Base-by-base conservation (phyloP, 2,113 vertebrate genomes). In the Pedionomus torquatus region DNA sequence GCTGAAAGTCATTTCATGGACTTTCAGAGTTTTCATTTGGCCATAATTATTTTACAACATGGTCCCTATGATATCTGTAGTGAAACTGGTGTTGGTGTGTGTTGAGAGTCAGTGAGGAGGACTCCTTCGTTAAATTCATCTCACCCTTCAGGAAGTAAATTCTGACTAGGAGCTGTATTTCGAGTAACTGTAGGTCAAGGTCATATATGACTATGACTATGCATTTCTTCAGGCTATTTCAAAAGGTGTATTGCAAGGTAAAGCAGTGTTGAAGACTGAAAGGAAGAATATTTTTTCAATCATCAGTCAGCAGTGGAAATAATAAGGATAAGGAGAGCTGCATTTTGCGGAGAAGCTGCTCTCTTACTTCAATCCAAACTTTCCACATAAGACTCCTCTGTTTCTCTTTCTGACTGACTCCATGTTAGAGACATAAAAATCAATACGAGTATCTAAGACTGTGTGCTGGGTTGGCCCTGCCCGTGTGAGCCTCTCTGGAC, bases 1-100 rank as follows among this genome's bases (percentile, higher is more conserved):
- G 28, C 61, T 76, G 52, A 82, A 97, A 95, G 89, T 78, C 35
- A 79, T 91, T 93, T 88, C 43, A 92, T 95, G 89, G 90, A 79
- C 68, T 90, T 75, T 60, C 80, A 64, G 76, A 80, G 83, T 72
- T 74, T 21, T 5, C 13, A 2, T 83, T 82, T 83, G 80, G 39
- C 30, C 52, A 15, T 52, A 39, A 63, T 87, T 90, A 80, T 49
- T 71, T 63, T 95, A 48, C 30, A 71, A 26, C 30, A 5, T 13
- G 35, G 21, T 71, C 24, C 21, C 81, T 86, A 64, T 14, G 43
- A 31, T 64, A 92, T 8, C 51, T 82, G 70, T 52, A 71, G 65
- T 76, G 44, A 68, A 93, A 72, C 0, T 4, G 25, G 49, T 84
- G 48, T 48, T 76, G 52, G 30, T 84, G 39, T 68, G 37, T 74